Evolutionary conservation across 2,888 invertebrate species (phyloP), one percentile per base, ranked within the genome.

Genomic region (Metopia argyrocephala): DNA sequence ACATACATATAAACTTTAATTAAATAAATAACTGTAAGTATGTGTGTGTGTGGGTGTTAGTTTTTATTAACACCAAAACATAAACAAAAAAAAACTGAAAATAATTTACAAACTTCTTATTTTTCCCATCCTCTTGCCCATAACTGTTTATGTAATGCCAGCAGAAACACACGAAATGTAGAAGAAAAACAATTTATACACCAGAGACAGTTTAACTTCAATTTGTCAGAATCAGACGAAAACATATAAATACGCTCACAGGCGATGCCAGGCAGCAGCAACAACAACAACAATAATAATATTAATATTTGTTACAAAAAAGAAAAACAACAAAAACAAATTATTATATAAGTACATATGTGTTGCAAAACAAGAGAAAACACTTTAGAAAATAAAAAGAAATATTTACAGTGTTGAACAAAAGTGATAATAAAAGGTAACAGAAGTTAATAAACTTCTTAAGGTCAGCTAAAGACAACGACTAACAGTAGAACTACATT

Each of bases 171-270:
- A 2, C 12, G 15, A 38, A 38, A 3, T n/a, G 7, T 9, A 28
- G 25, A 28, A 5, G 38, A 20, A 65, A 57, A 21, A 56, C 20
- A n/a, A 38, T 54, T 62, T 64, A 50, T 48, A 54, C 68, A 73
- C 73, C 56, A 68, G 73, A 73, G 64, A 79, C 68, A 74, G 73
- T 76, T 80, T 81, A 81, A 81, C 80, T 65, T 81, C 69, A 73
- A 76, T 80, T 80, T 80, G 80, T 80, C 80, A 76, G 76, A 73
- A 69, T 64, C 76, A 81, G 73, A 74, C 28, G 50, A 78, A 69
- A 76, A 31, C 52, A 65, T 56, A 76, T 23, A 66, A 56, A 27
- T n/a, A 56, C 15, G 27, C 50, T 9, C n/a, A 59, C 56, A 54
- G 28, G 48, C 15, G 25, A 57, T 46, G 23, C 59, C 5, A 4